Percentiles rank a stretch among this genome's conserved stretches.
Conservation (phyloP, 2,113 vertebrate species). For the Oncorhynchus keta region DNA sequence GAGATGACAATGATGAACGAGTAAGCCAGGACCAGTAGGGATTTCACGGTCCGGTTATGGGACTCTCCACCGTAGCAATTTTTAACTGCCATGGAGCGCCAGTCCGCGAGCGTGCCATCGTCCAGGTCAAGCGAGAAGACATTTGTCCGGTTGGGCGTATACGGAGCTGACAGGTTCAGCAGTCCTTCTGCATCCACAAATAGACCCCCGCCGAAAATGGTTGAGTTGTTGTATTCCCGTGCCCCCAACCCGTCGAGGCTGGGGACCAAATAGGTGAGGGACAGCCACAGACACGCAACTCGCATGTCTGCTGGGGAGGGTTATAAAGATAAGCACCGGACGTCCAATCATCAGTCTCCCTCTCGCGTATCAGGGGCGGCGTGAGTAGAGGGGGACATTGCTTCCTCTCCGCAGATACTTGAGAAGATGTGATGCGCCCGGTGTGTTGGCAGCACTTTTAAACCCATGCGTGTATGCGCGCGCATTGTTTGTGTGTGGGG, state of each 20-base stretch:
- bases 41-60: slow-evolving; percentile 77
- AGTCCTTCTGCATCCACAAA: neutral
- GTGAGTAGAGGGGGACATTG: too few relatives aligned
- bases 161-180: neutral
- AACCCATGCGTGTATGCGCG: too few relatives aligned
- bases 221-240: neutral
- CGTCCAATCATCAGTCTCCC: neutral
- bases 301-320: neutral
- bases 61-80: slow-evolving; percentile 77
- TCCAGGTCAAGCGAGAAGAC: slow-evolving; percentile 82
- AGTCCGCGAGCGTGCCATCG: slow-evolving; percentile 83
- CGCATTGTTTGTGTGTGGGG: too few relatives aligned
- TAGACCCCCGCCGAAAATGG: neutral
- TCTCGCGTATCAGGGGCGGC: neutral
- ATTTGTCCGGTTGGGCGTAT: slow-evolving; percentile 64
- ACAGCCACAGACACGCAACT: neutral
- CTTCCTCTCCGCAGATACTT: too few relatives aligned
- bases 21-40: slow-evolving; percentile 82
- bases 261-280: neutral
- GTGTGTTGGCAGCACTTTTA: too few relatives aligned
- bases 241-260: neutral
- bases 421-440: too few relatives aligned
- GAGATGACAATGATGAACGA: slow-evolving; percentile 88
- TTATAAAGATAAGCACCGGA: neutral
- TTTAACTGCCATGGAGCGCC: slow-evolving; percentile 81